Percentiles rank a stretch among this genome's conserved stretches.
Conservation (phyloP, 2,888 invertebrate species). For the Stenolophus ochropezus region DNA sequence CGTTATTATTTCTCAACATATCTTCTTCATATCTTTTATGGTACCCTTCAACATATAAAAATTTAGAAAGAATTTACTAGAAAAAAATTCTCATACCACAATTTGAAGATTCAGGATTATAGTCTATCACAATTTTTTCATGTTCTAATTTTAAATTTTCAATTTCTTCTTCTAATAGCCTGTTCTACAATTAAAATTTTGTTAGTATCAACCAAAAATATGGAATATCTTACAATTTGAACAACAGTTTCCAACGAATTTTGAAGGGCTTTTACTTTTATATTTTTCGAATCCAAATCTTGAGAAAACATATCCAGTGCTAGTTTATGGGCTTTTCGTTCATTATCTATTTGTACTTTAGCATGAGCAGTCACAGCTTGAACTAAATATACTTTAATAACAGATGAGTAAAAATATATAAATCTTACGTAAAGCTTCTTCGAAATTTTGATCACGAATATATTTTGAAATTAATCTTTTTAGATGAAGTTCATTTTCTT, state of each 20-base stretch:
- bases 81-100: slow-evolving; percentile 5
- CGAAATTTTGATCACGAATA: slow-evolving; percentile 65
- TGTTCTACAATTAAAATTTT: slow-evolving; percentile 65
- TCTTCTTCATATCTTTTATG: slow-evolving; percentile 59
- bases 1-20: slow-evolving; percentile 67
- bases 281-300: slow-evolving; percentile 67
- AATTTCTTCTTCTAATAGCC: slow-evolving; percentile 68
- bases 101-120: neutral
- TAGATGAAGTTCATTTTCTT: slow-evolving; percentile 66
- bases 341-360: slow-evolving; percentile 67
- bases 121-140: slow-evolving; percentile 64
- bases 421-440: slow-evolving; percentile 67
- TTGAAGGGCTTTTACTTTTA: slow-evolving; percentile 66
- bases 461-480: slow-evolving; percentile 66
- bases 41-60: neutral
- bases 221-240: slow-evolving; percentile 15
- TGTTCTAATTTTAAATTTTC: slow-evolving; percentile 67
- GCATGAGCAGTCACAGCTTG: slow-evolving; percentile 65
- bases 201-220: neutral
- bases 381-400: slow-evolving; percentile 61
- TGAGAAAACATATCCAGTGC: slow-evolving; percentile 68
- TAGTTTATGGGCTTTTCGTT: slow-evolving; percentile 66
- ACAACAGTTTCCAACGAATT: slow-evolving; percentile 67
- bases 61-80: neutral
- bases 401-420: neutral